These are phyloP conservation scores for Trichonephila clavipes DNA, from an alignment of 1,140 invertebrate species.

Conservation along the genomic window DNA sequence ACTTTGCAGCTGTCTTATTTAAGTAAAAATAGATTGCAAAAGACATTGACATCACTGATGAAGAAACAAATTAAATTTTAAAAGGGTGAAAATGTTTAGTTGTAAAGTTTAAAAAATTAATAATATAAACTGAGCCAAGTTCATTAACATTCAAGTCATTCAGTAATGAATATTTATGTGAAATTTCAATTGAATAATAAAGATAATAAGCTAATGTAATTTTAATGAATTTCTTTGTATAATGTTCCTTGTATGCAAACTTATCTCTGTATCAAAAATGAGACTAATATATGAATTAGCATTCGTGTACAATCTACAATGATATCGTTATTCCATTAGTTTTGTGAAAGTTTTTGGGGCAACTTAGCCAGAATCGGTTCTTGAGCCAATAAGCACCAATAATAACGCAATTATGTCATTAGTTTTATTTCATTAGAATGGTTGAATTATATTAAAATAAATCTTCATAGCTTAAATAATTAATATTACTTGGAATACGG, in stretches of 20 bases:
- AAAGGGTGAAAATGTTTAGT: neutral
- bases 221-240: neutral
- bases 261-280: neutral
- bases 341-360: too few relatives aligned
- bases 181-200: neutral
- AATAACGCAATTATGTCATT: too few relatives aligned
- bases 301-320: neutral
- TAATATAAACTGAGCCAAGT: neutral
- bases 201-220: constrained; percentile 19
- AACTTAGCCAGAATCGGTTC: too few relatives aligned
- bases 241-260: constrained; percentile 22
- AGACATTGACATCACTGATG: too few relatives aligned
- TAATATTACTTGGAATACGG: too few relatives aligned
- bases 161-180: constrained; percentile 25
- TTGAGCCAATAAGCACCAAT: too few relatives aligned
- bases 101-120: neutral
- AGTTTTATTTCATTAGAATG: neutral
- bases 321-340: neutral
- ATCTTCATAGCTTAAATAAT: neutral
- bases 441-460: neutral
- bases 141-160: neutral
- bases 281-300: neutral
- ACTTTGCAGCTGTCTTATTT: too few relatives aligned
- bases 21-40: too few relatives aligned
- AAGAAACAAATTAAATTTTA: too few relatives aligned